Percentiles rank a stretch among this genome's conserved stretches.
Conservation (phyloP, 2,113 vertebrate genomes). For the Periophthalmodon schlosseri region DNA sequence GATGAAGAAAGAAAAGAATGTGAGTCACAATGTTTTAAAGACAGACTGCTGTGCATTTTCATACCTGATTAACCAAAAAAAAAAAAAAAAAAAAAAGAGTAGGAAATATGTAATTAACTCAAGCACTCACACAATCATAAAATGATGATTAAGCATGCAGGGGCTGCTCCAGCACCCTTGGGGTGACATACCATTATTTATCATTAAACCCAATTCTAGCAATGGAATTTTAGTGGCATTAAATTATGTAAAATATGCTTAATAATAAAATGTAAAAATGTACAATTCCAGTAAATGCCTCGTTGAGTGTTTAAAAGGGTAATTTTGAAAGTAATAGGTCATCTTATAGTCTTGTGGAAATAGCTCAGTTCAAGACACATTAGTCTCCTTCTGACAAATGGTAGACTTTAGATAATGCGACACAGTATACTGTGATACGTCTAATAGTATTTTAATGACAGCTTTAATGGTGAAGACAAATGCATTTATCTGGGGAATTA, state of each 20-base stretch:
- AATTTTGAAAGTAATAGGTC: not conserved
- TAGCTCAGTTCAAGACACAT: not conserved
- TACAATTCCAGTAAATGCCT: not conserved
- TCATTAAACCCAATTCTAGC: constrained; percentile 4
- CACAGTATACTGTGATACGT: not conserved
- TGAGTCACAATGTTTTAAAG: not conserved
- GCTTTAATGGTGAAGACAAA: not conserved
- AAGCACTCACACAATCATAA: constrained; percentile 1
- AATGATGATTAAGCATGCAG: not conserved
- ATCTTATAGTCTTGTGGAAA: not conserved
- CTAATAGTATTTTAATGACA: not conserved
- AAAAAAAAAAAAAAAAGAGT: not conserved
- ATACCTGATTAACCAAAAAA: not conserved
- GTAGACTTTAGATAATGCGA: not conserved
- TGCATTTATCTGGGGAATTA: constrained; percentile 12
- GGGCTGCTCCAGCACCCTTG: not conserved
- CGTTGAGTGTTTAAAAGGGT: not conserved
- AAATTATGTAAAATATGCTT: not conserved
- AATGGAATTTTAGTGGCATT: not conserved
- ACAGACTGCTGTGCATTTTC: not conserved
- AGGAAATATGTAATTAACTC: constrained; percentile 8
- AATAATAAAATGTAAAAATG: constrained; percentile 5
- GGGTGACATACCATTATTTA: constrained; percentile 7
- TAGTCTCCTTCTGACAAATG: not conserved
- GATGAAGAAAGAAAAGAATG: not conserved